Conservation (phyloP, 64 coral and sea anemone genomes). For the Pocillopora verrucosa region DNA sequence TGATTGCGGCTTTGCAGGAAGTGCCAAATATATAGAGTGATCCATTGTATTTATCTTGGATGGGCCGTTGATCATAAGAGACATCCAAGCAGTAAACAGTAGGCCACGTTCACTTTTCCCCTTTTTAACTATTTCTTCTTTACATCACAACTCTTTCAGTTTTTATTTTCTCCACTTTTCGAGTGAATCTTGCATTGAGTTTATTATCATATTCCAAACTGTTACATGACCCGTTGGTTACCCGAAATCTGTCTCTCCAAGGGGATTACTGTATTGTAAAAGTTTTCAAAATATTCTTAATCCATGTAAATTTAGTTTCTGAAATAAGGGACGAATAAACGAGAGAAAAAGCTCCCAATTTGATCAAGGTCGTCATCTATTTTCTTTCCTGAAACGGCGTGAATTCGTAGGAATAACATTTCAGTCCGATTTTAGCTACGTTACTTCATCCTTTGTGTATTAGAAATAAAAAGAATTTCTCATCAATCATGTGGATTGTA, state of each 20-base stretch:
- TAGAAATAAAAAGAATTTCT: neutral
- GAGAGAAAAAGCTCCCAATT: neutral
- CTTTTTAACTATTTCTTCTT: neutral
- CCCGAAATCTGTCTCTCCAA: neutral
- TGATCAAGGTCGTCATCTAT: neutral
- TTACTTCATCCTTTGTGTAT: neutral
- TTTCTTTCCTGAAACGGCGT: neutral
- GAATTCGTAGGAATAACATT: neutral
- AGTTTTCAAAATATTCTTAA: conserved; percentile 4
- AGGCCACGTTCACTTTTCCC: no score
- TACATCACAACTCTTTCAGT: neutral
- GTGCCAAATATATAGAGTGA: conserved; percentile 26
- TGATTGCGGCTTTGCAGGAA: conserved; percentile 36
- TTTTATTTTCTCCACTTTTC: neutral
- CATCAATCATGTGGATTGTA: neutral
- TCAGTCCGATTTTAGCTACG: neutral
- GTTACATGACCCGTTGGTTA: conserved; percentile 8
- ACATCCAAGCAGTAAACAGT: neutral
- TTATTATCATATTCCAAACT: conserved; percentile 17
- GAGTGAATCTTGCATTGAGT: neutral
- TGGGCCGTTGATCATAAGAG: neutral
- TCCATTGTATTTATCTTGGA: conserved; percentile 33
- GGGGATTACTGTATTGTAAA: neutral
- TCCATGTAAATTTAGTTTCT: neutral
- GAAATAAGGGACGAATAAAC: neutral